Base-by-base conservation (phyloP, 2,113 vertebrate species). In the Symphodus melops region DNA sequence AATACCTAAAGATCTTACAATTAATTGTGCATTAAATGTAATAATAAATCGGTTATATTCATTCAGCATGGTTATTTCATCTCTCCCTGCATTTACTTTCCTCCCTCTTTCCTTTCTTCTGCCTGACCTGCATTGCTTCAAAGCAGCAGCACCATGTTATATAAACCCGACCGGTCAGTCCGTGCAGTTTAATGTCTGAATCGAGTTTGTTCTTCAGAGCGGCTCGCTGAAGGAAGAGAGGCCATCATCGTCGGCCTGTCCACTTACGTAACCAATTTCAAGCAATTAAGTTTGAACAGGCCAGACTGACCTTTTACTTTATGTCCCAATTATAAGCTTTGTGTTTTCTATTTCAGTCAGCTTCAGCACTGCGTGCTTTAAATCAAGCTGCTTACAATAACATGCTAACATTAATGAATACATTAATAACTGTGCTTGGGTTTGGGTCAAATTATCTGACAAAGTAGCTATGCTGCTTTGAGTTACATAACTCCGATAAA, bases 301-400 rank as follows among this genome's bases (percentile, higher is more conserved):
- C 62, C 20, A 10, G 23, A 2, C 8, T 90, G 88, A 93, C 87
- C 88, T 92, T 92, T 88, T 39, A 76, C 67, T 81, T 79, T 42
- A 77, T 7, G 21, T 72, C 73, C 83, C 84, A 84, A 82, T 86
- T 72, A 80, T 62, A 42, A 61, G 68, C 67, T 41, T 51, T 44
- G 6, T 21, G 41, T 81, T 78, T 49, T 53, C 21, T 36, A 36
- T 74, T 20, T 60, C 19, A 17, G 72, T 37, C 65, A 62, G 41
- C 67, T 57, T 68, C 37, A 55, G 65, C 58, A 2, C 44, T 3
- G 58, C 25, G 39, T 39, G 42, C 16, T 46, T 36, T 23, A 13
- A 49, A 57, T 9, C 49, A 2, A 33, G 21, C 61, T n/a, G n/a
- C n/a, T n/a, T n/a, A n/a, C n/a, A n/a, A n/a, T n/a, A n/a, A n/a